Evolutionary conservation across 2,888 invertebrate species (phyloP).

Genomic region (Acleris cristana): DNA sequence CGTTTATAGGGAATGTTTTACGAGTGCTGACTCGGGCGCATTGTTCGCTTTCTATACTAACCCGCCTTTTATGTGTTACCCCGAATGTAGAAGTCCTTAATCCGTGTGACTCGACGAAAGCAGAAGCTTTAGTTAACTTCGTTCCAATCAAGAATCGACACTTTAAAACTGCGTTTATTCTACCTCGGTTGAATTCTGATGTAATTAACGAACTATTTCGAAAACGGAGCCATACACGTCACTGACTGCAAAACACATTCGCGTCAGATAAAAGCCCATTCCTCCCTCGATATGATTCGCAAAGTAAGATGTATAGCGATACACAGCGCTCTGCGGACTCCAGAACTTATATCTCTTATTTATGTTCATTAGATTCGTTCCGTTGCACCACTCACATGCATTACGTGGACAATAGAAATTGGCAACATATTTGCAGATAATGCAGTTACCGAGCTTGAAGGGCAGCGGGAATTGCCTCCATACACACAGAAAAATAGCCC

Average conservation of each 20-base stretch:
- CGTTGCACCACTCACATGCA: conserved; percentile 63
- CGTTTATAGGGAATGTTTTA: conserved; percentile 78
- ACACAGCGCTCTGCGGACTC: conserved; percentile 51
- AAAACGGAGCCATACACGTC: no score
- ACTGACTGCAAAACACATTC: no score
- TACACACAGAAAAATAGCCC: conserved; percentile 80
- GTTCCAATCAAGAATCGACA: conserved; percentile 4
- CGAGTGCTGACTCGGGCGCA: conserved; percentile 69
- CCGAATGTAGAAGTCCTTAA: conserved; percentile 58
- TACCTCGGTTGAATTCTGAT: no score
- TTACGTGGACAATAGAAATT: conserved; percentile 78
- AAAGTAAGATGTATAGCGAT: conserved; percentile 57
- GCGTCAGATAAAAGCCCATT: conserved; percentile 34
- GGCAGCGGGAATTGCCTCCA: conserved; percentile 68
- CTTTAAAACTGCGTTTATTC: conserved; percentile 4
- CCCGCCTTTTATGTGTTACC: conserved; percentile 60
- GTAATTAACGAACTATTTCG: no score
- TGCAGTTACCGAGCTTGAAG: conserved; percentile 73
- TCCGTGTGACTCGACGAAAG: conserved; percentile 42
- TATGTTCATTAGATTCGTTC: conserved; percentile 74
- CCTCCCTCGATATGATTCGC: conserved; percentile 36
- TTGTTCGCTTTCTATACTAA: conserved; percentile 71
- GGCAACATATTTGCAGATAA: conserved; percentile 82
- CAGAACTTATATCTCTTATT: conserved; percentile 67
- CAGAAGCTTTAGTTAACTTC: conserved; percentile 16